Evolutionary conservation across 2,113 vertebrate genomes (phyloP), one percentile per base, ranked within the genome.

Genomic region (Heterotilapia buettikoferi): DNA sequence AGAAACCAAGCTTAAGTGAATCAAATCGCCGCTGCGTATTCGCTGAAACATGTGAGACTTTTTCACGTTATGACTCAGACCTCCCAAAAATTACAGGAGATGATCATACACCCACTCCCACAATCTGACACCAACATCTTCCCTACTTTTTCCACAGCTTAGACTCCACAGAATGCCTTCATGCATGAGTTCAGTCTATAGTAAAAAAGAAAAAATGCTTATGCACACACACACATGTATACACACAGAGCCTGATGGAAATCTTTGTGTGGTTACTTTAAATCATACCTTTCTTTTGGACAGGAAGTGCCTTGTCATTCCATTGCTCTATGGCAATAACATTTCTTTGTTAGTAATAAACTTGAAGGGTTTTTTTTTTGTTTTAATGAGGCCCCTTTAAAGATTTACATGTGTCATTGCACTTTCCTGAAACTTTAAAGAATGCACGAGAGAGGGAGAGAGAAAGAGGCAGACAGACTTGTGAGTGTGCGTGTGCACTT

Each of bases 41-140:
- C 16, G 24, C 45, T 21, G 63, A 87, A 80, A 87, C 63, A 73
- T 80, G 56, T 57, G n/a, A 85, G 88, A 85, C 43, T 21, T 71
- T 90, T 63, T 90, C 85, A 83, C 50, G 13, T 59, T 88, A 83
- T 96, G 95, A 96, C 90, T 96, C 92, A 94, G 91, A 93, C 84
- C 66, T 95, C 91, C 93, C 92, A 40, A 93, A 76, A 56, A 89
- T 91, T 86, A 84, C 91, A 63, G 83, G n/a, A 87, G 56, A 81
- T 38, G 83, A 93, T 92, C 78, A 45, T 52, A 86, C 88, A 86
- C 89, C 89, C 91, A 78, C 79, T 85, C 84, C 89, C 88, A 88
- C 63, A 92, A 92, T 88, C 89, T 88, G 91, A 93, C 90, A 90
- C 87, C 29, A 87, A 6, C 71, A 87, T 88, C 80, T 89, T 57